Evolutionary conservation across 2,888 invertebrate genomes (phyloP).

Genomic region (Sinhomidia bicolor): DNA sequence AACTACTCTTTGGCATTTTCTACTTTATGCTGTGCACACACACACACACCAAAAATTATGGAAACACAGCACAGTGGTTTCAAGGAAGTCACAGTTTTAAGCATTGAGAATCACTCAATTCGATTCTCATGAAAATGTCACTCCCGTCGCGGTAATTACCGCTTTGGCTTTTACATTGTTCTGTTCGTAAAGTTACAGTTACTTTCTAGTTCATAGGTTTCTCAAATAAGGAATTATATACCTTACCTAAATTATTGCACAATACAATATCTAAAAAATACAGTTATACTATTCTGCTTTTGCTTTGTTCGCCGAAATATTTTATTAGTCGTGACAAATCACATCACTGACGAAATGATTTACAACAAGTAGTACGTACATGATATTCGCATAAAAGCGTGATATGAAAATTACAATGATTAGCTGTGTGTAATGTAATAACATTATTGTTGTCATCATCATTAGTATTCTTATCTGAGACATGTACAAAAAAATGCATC

Average conservation of each 20-base stretch:
- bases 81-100: slow-evolving; percentile 25
- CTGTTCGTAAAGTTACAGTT: background rate
- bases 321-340: slow-evolving; percentile 54
- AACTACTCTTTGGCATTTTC: background rate
- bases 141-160: slow-evolving; percentile 17
- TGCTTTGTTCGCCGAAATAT: slow-evolving; percentile 29
- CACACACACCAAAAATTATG: too few species aligned
- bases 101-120: background rate
- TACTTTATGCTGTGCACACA: background rate
- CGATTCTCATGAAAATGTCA: slow-evolving; percentile 25
- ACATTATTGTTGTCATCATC: slow-evolving; percentile 22
- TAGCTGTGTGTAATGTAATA: slow-evolving; percentile 28
- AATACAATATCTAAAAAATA: background rate
- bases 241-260: background rate
- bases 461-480: slow-evolving; percentile 39
- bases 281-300: background rate
- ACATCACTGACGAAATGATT: slow-evolving; percentile 38
- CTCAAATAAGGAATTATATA: slow-evolving; percentile 2
- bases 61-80: background rate
- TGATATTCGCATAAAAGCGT: slow-evolving; percentile 25
- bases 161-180: slow-evolving; percentile 15
- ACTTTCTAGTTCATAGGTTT: slow-evolving; percentile 12
- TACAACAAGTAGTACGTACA: slow-evolving; percentile 13
- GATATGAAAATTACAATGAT: slow-evolving; percentile 32
- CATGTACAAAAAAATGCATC: slow-evolving; percentile 9